Evolutionary conservation across 1,140 invertebrate species (phyloP), one percentile per base, ranked within the genome.

Genomic region (Drosophila pallidifrons): DNA sequence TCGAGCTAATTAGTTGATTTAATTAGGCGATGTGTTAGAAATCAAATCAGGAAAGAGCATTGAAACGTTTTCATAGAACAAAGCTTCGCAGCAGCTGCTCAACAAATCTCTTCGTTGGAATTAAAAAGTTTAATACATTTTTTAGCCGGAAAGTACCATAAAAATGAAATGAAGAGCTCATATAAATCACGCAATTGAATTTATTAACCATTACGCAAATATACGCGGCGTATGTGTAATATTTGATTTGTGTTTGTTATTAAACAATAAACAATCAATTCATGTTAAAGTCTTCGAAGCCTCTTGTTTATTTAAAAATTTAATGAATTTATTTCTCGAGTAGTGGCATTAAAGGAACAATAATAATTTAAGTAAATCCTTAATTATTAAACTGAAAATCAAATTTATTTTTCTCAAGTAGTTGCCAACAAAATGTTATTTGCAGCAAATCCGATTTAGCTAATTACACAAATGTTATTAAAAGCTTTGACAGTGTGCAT

Each of bases 191-290:
- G 15, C 32, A 65, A 72, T 49, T 43, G 11, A 70, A 57, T 63
- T 70, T 57, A 74, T 63, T 63, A 64, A 38, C 38, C 59, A 55
- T 65, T 65, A 25, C 35, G 15, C 15, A 55, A 66, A 55, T 38
- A 32, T 43, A 38, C 43, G 52, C 3, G 38, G 64, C 54, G 43
- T 57, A 58, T 68, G 45, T 46, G 25, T 30, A 68, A 51, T 30
- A 30, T 25, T 38, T 51, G 49, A 54, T 54, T 63, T 54, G 35
- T 61, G 10, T 69, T 45, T 32, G 11, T 52, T 30, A 51, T 51
- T 51, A 25, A 51, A 51, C 32, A 30, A 25, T 25, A 13, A 54
- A 54, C 13, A 28, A 54, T 13, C 10, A 54, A 30, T 54, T 54
- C 28, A 54, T 32, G 51, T 43, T n/a, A 43, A 43, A 43, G 4